Evolutionary conservation across 2,888 invertebrate genomes (phyloP).

Genomic region (Magallana nippona): DNA sequence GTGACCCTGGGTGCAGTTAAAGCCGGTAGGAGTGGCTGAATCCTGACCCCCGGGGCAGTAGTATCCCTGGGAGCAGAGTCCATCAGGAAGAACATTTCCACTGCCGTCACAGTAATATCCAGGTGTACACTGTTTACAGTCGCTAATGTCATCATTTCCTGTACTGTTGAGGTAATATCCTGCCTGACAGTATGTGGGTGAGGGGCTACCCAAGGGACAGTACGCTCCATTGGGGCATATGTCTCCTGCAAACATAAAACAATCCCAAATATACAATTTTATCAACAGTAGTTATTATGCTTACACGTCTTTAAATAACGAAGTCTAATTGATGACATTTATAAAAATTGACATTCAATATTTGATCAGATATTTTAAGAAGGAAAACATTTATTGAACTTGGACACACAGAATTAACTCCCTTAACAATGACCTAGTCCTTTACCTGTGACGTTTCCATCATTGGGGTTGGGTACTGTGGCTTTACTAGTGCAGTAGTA

Average conservation of each 20-base stretch:
- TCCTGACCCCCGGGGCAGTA: constrained; percentile 77
- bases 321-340: too few relatives aligned
- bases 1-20: constrained; percentile 76
- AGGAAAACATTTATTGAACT: too few relatives aligned
- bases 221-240: constrained; percentile 73
- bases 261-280: not conserved
- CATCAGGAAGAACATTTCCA: constrained; percentile 69
- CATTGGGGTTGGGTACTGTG: constrained; percentile 70
- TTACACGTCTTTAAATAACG: too few relatives aligned
- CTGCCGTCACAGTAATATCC: constrained; percentile 72
- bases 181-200: constrained; percentile 65
- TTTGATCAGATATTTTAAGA: too few relatives aligned
- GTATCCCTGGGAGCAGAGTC: constrained; percentile 72
- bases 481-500: constrained; percentile 73
- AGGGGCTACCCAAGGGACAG: constrained; percentile 68
- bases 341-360: too few relatives aligned
- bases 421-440: too few relatives aligned
- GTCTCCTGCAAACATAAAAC: constrained; percentile 62
- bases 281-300: too few relatives aligned
- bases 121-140: constrained; percentile 69
- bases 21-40: constrained; percentile 64
- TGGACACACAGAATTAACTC: not conserved
- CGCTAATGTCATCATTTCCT: constrained; percentile 63
- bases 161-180: constrained; percentile 71
- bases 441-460: constrained; percentile 73